Percentiles rank a stretch among this genome's conserved stretches.
These are phyloP conservation scores for Alfaro cultratus DNA, from an alignment of 2,797 vertebrate genomes.

Conservation along the genomic window DNA sequence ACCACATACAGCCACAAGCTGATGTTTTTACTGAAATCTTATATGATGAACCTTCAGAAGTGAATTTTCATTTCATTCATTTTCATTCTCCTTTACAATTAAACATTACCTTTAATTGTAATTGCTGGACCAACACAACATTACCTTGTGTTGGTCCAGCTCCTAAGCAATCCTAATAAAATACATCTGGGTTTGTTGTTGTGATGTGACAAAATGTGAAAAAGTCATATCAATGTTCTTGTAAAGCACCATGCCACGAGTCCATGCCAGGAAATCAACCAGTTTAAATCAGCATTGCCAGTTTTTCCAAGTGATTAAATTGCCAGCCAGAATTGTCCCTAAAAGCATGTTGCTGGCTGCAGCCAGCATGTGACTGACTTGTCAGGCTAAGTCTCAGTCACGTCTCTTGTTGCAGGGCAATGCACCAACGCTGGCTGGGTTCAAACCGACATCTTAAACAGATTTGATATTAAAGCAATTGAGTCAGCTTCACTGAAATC, in stretches of 20 bases:
- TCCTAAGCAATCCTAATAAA: not conserved
- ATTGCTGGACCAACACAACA: too few relatives aligned
- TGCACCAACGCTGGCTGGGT: not conserved
- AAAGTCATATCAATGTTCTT: not conserved
- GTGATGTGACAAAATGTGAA: not conserved
- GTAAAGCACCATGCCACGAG: not conserved
- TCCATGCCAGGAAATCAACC: not conserved
- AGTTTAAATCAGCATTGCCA: not conserved
- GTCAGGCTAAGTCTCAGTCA: not conserved
- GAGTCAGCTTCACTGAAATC: not conserved
- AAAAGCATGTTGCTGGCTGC: not conserved
- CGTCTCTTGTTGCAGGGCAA: not conserved
- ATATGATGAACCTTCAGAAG: not conserved
- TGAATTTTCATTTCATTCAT: not conserved
- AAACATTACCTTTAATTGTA: not conserved
- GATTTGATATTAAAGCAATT: not conserved
- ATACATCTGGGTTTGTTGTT: not conserved
- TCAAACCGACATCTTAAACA: not conserved
- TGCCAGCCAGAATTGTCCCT: not conserved
- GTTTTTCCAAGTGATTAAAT: not conserved
- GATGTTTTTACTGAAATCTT: not conserved
- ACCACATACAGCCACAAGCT: not conserved
- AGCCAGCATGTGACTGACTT: not conserved
- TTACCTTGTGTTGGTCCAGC: not conserved
- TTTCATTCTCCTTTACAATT: not conserved